Evolutionary conservation across 2,888 invertebrate species (phyloP).

Genomic region (Eudasyphora cyanicolor): DNA sequence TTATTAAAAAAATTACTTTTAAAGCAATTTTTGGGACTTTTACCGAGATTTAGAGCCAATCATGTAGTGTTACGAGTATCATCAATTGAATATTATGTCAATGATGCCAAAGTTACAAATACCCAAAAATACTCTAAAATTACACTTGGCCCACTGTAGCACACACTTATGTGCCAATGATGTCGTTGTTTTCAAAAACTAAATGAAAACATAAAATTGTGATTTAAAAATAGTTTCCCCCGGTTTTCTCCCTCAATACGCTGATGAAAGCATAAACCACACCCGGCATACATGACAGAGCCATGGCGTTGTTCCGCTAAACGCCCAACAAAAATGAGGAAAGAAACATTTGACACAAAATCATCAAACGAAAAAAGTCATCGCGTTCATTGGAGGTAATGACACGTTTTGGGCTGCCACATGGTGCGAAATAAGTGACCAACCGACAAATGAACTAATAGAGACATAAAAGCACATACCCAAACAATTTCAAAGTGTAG

Average conservation of each 20-base stretch:
- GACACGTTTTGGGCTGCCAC: not conserved
- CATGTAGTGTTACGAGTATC: too few species aligned
- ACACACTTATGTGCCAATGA: not conserved
- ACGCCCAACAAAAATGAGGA: constrained; percentile 57
- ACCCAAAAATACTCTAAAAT: too few species aligned
- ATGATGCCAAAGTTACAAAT: too few species aligned
- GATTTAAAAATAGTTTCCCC: constrained; percentile 18
- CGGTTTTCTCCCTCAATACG: not conserved
- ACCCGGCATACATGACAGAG: not conserved
- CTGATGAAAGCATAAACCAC: too few species aligned
- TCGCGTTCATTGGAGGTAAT: not conserved
- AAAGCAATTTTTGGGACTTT: too few species aligned
- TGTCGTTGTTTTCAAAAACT: not conserved
- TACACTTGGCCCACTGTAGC: not conserved
- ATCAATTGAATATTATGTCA: too few species aligned
- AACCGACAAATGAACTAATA: not conserved
- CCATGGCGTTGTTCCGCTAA: not conserved
- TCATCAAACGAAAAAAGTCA: constrained; percentile 50
- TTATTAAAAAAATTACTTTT: too few species aligned
- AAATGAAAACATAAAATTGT: constrained; percentile 16
- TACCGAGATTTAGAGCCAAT: too few species aligned
- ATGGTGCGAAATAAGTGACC: not conserved
- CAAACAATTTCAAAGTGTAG: too few species aligned
- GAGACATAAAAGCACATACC: not conserved
- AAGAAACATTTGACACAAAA: constrained; percentile 60